These are phyloP conservation scores for Gymnopithys bicolor DNA, from an alignment of 2,797 vertebrate species.

Conservation along the genomic window DNA sequence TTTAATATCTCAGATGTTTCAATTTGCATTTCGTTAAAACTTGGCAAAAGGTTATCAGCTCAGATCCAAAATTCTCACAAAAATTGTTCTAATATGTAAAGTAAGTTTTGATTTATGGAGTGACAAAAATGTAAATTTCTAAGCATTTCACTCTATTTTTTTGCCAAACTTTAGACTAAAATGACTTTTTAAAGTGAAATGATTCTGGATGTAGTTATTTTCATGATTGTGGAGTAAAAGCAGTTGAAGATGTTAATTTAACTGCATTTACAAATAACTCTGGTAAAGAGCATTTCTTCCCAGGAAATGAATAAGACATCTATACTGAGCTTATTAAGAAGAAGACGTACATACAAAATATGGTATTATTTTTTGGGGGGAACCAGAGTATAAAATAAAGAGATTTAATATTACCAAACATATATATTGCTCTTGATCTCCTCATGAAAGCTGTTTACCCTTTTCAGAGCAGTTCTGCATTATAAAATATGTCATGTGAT, in stretches of 20 bases:
- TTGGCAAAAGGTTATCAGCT: constrained; percentile 84
- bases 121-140: constrained; percentile 84
- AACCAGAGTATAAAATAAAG: background rate
- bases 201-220: constrained; percentile 61
- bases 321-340: background rate
- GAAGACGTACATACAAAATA: background rate
- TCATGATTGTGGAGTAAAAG: constrained; percentile 42
- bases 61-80: constrained; percentile 78
- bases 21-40: constrained; percentile 84
- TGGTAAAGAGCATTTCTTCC: background rate
- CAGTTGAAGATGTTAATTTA: constrained; percentile 53
- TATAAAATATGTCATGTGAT: constrained; percentile 28
- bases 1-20: constrained; percentile 84
- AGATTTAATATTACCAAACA: constrained; percentile 1
- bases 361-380: background rate
- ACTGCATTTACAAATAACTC: constrained; percentile 48
- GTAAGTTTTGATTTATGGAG: constrained; percentile 87
- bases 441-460: background rate
- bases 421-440: background rate
- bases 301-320: background rate
- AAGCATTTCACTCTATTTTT: constrained; percentile 80
- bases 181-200: constrained; percentile 64
- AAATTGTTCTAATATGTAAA: constrained; percentile 85
- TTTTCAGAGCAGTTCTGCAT: background rate
- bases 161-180: constrained; percentile 81